Conservation (phyloP, 1,140 invertebrate genomes). For the Triops longicaudatus region DNA sequence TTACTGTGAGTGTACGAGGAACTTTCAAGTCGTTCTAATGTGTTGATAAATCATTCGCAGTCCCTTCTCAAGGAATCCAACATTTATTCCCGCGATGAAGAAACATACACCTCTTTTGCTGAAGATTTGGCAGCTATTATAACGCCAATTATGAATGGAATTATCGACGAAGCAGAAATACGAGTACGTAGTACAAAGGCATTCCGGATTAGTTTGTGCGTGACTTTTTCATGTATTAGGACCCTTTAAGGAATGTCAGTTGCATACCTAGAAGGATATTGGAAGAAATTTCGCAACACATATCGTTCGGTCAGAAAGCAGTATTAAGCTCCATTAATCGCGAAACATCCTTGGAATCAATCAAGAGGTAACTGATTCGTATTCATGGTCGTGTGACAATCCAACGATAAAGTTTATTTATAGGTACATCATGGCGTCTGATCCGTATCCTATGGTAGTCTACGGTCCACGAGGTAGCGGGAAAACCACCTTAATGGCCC, state of each 20-base stretch:
- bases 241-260: slow-evolving; percentile 12
- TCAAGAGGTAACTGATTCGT: slow-evolving; percentile 51
- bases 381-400: neutral
- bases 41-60: neutral
- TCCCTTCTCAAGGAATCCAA: slow-evolving; percentile 20
- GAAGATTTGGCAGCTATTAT: neutral
- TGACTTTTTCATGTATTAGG: neutral
- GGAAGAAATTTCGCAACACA: slow-evolving; percentile 54
- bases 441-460: slow-evolving; percentile 55
- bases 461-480: slow-evolving; percentile 68
- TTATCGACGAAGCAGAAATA: slow-evolving; percentile 47
- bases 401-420: slow-evolving; percentile 27
- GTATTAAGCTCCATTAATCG: slow-evolving; percentile 53
- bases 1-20: too few relatives aligned
- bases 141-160: slow-evolving; percentile 46
- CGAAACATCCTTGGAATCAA: slow-evolving; percentile 51
- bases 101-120: neutral
- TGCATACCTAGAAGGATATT: slow-evolving; percentile 41
- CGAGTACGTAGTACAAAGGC: slow-evolving; percentile 34
- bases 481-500: slow-evolving; percentile 65
- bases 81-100: neutral
- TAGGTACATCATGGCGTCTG: slow-evolving; percentile 57
- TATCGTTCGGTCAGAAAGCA: slow-evolving; percentile 52
- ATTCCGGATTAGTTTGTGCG: neutral
- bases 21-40: too few relatives aligned